Evolutionary conservation across 1,140 invertebrate species (phyloP), one percentile per base, ranked within the genome.

Genomic region (Tribolium castaneum): DNA sequence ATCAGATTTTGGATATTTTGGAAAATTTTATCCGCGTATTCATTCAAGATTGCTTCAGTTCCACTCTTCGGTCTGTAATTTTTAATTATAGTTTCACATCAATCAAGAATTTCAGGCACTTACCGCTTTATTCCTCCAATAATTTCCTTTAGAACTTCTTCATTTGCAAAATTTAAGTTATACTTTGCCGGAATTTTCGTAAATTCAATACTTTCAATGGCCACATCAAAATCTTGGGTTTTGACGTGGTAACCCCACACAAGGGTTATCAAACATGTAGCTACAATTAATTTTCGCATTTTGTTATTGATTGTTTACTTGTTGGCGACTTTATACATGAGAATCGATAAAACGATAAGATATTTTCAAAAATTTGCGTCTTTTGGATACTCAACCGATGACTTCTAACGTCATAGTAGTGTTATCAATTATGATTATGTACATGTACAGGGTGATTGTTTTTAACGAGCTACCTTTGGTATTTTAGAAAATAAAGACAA

Each of bases 11-110:
- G 84, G 73, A 89, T 50, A 80, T 86, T 81, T 4, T 76, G 50
- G 25, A 89, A 80, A 0, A 88, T 86, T 6, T 81, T 83, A 75
- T 89, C 88, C 1, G 88, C 85, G 81, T 88, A 89, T 0, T 87
- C 85, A 74, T 89, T 89, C 1, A 89, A 78, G 7, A 84, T 83
- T 0, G 88, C 87, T 30, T 14, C 39, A 35, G 70, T 77, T 7
- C 25, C 75, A 70, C n/a, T 14, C 6, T 10, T 10, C 7, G 19
- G 56, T 30, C 25, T 30, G 6, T 30, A 30, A 30, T 30, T 30
- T 30, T 30, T 30, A 6, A 5, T 4, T 6, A 19, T 19, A 30
- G 6, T 3, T 6, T 30, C 25, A 30, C 25, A 5, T 30, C 25
- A 30, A 30, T 30, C 25, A 30, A 5, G 25, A 30, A 30, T 30